Base-by-base conservation (phyloP, 1,140 invertebrate species). In the Drosophila guanche region DNA sequence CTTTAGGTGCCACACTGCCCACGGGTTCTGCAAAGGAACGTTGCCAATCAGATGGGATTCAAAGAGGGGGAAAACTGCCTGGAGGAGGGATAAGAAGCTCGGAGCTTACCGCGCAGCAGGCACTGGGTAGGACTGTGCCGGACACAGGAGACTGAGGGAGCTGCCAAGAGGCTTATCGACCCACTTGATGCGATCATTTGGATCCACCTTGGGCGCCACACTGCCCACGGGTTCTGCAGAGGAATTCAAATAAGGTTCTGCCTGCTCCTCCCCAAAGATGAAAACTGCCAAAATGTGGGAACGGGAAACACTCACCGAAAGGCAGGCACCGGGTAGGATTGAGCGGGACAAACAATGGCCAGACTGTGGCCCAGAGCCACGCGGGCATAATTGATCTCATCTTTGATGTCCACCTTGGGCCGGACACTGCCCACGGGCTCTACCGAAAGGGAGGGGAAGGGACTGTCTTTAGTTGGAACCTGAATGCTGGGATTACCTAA, bases 161-260 rank as follows among this genome's bases (percentile, higher is more conserved):
- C 25, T 55, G 33, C 50, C 76, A 6, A 29, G 50, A 1, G 73
- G 72, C 5, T 62, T 86, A 56, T 89, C 78, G 1, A 90, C 67
- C 85, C 83, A 90, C 48, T 86, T 72, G 4, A 89, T 76, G 37
- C 78, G 92, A 88, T 95, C 94, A 56, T 94, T 94, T 47, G 94
- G 94, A 60, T 95, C 95, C 83, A 97, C 94, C 91, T 95, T 95
- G 33, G 96, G 96, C 42, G 94, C 93, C 62, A 95, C 95, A 76
- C 94, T 94, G 84, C 95, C 95, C 70, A 96, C 94, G 22, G 96
- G 96, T 89, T 97, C 96, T 96, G 92, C 33, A 70, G n/a, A 73
- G 10, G 62, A 27, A 23, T 53, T 4, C 25, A n/a, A 14, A 47
- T 33, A 5, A 53, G 2, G 16, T 20, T 7, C n/a, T 43, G 5